phyloP scores from a whole-genome alignment of 2,888 invertebrate genomes.

The Agonopterix subpropinquella region DNA sequence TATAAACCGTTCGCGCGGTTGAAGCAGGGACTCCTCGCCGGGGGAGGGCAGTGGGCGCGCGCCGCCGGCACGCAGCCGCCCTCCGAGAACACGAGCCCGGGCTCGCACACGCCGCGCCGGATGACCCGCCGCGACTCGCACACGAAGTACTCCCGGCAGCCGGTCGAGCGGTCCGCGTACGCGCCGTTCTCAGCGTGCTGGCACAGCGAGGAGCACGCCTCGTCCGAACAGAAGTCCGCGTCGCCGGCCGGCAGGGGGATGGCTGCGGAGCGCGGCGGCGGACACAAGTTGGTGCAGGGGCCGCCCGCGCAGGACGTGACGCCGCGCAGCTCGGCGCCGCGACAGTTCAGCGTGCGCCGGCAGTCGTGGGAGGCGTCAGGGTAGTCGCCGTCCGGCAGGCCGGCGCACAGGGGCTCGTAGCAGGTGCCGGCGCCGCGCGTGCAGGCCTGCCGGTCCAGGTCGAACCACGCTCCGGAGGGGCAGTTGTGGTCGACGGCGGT shows the following conservation, averaged over 20 bases:
- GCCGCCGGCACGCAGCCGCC: constrained; percentile 66
- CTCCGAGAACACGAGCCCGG: constrained; percentile 67
- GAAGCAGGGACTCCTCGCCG: constrained; percentile 61
- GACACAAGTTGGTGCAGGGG: constrained; percentile 42
- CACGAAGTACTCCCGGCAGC: constrained; percentile 75
- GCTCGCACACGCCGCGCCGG: constrained; percentile 72
- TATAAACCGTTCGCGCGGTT: constrained; percentile 60
- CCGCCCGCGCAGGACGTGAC: constrained; percentile 47
- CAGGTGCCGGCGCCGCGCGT: constrained; percentile 72
- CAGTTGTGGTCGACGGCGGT: constrained; percentile 65
- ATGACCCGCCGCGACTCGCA: constrained; percentile 70
- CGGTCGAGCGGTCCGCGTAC: constrained; percentile 70
- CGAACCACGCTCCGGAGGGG: constrained; percentile 73
- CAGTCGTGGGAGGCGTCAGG: constrained; percentile 76
- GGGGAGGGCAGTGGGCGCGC: constrained; percentile 59
- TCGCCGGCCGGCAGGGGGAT: constrained; percentile 68
- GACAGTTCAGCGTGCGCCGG: constrained; percentile 65
- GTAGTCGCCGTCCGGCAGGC: constrained; percentile 73
- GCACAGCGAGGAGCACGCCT: constrained; percentile 67
- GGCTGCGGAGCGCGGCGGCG: constrained; percentile 55
- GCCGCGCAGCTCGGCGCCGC: constrained; percentile 56
- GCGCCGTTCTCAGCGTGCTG: constrained; percentile 70
- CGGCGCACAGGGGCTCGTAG: constrained; percentile 76
- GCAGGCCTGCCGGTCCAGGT: constrained; percentile 70
- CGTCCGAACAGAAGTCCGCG: constrained; percentile 67